Conservation (phyloP, 2,888 invertebrate genomes). For the Eristalis pertinax region DNA sequence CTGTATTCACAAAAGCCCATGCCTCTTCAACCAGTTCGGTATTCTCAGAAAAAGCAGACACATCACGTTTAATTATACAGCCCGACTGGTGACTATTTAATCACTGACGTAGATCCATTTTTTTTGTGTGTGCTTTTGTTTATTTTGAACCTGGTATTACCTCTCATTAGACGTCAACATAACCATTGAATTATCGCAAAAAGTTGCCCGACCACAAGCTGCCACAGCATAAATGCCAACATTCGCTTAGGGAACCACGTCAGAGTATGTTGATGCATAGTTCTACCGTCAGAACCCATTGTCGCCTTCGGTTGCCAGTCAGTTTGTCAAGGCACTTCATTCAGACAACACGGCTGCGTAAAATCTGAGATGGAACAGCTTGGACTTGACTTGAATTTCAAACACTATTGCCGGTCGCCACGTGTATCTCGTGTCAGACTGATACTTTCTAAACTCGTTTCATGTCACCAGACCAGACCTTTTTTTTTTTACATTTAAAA, state of each 20-base stretch:
- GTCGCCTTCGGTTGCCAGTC: not conserved
- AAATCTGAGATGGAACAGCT: not conserved
- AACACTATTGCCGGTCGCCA: constrained; percentile 6
- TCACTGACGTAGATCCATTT: not conserved
- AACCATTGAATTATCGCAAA: not conserved
- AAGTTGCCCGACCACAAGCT: not conserved
- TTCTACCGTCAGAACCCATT: not conserved
- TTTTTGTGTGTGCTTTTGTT: not conserved
- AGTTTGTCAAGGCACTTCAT: not conserved
- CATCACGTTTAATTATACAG: no score
- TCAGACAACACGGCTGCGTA: not conserved
- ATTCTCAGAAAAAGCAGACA: not conserved
- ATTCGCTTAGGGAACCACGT: not conserved
- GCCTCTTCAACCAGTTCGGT: no score
- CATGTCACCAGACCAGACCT: not conserved
- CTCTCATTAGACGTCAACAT: not conserved
- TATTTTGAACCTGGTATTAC: not conserved
- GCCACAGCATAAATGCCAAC: not conserved
- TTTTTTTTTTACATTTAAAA: constrained; percentile 37
- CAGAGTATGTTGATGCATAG: not conserved
- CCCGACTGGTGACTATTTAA: not conserved
- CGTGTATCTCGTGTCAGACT: constrained; percentile 5
- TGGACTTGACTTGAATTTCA: constrained; percentile 17
- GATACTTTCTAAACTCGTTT: constrained; percentile 66
- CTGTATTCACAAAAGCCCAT: no score